Evolutionary conservation across 2,113 vertebrate species (phyloP).

Genomic region (Holacanthus passer): DNA sequence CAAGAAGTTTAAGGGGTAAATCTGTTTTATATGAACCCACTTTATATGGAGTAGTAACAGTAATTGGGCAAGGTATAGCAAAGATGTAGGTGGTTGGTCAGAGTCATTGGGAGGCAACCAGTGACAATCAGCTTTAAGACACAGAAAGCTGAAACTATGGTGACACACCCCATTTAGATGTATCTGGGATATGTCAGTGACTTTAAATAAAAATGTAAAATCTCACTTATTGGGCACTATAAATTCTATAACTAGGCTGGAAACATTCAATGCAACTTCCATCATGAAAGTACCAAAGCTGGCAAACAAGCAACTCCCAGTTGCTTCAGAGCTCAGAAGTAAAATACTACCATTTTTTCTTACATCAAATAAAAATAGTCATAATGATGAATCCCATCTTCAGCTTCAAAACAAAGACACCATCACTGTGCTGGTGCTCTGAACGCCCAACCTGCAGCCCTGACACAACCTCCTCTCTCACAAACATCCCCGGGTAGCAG

Average conservation of each 20-base stretch:
- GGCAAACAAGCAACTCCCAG: not conserved
- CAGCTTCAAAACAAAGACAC: not conserved
- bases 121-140: too few species aligned
- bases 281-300: not conserved
- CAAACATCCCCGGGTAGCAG: conserved; percentile 32
- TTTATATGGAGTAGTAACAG: not conserved
- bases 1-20: too few species aligned
- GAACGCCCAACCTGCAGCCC: conserved; percentile 22
- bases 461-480: conserved; percentile 24
- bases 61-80: too few species aligned
- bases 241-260: not conserved
- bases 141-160: too few species aligned
- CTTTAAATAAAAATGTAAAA: not conserved
- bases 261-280: not conserved
- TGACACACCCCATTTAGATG: not conserved
- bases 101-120: too few species aligned
- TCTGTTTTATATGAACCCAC: too few species aligned
- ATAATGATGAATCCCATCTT: not conserved
- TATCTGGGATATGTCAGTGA: not conserved
- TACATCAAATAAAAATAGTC: not conserved
- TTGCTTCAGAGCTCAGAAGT: not conserved
- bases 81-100: too few species aligned
- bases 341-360: not conserved
- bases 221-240: not conserved
- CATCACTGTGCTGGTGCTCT: not conserved